These are phyloP conservation scores for Cebidichthys violaceus DNA, from an alignment of 2,113 vertebrate genomes.

Conservation along the genomic window DNA sequence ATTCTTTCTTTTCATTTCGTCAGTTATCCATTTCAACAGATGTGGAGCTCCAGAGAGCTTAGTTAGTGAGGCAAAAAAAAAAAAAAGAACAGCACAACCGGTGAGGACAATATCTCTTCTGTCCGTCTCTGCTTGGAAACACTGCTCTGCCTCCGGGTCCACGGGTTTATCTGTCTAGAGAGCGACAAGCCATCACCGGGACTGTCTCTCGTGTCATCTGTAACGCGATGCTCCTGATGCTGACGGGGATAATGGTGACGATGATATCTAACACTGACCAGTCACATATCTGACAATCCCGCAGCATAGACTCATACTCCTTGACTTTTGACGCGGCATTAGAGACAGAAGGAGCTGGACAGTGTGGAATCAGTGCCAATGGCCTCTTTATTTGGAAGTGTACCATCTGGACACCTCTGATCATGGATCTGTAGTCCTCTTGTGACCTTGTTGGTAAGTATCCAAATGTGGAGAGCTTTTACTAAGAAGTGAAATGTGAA, in stretches of 20 bases:
- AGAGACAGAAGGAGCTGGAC: constrained; percentile 46
- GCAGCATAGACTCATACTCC: constrained; percentile 6
- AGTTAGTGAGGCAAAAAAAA: constrained; percentile 32
- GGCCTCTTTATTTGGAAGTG: constrained; percentile 30
- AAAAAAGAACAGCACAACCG: constrained; percentile 35
- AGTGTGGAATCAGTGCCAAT: constrained; percentile 24
- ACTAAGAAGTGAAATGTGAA: not conserved
- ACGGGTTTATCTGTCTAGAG: constrained; percentile 32
- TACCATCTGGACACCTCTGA: constrained; percentile 43
- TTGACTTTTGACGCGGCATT: constrained; percentile 15
- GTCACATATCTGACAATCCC: constrained; percentile 41
- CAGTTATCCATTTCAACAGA: constrained; percentile 20
- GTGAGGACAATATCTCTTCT: constrained; percentile 62
- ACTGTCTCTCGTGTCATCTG: constrained; percentile 43
- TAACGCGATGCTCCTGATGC: constrained; percentile 45
- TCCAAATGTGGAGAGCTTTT: constrained; percentile 11
- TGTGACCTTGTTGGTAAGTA: constrained; percentile 56
- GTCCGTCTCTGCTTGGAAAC: constrained; percentile 43
- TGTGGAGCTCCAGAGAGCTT: constrained; percentile 17
- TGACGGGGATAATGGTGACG: constrained; percentile 28
- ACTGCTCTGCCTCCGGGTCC: constrained; percentile 18
- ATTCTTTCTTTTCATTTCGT: not conserved
- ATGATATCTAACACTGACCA: constrained; percentile 32
- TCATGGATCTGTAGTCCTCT: constrained; percentile 20
- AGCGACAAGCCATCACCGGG: constrained; percentile 28